Evolutionary conservation across 2,888 invertebrate species (phyloP).

Genomic region (Crepidodera aurea): DNA sequence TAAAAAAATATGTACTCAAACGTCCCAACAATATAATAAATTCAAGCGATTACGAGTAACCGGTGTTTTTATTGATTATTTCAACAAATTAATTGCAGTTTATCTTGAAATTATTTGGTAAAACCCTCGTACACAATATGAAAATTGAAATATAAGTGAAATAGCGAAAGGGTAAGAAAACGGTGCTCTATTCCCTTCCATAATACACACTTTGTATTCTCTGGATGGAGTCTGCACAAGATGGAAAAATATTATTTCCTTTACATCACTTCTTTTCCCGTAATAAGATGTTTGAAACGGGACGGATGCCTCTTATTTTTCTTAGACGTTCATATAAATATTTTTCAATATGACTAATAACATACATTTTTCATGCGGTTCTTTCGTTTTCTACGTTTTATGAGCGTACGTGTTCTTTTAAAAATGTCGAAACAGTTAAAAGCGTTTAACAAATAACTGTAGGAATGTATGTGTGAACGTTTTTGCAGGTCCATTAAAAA

Average conservation of each 20-base stretch:
- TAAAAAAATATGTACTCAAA: no score
- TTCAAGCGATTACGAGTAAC: no score
- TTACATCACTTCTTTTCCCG: conserved; percentile 56
- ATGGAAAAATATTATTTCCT: conserved; percentile 61
- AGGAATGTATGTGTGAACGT: no score
- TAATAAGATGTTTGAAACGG: conserved; percentile 55
- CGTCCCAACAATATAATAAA: no score
- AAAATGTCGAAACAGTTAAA: background rate
- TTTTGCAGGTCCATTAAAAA: no score
- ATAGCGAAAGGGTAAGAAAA: conserved; percentile 48
- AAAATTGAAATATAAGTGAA: conserved; percentile 59
- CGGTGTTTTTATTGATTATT: no score
- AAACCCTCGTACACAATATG: conserved; percentile 52
- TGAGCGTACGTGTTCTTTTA: background rate
- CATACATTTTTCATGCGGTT: conserved; percentile 21
- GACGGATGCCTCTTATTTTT: conserved; percentile 45
- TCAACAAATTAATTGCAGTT: no score
- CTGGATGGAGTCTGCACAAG: conserved; percentile 56
- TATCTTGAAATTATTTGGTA: background rate
- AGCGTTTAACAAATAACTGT: background rate
- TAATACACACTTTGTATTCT: conserved; percentile 60
- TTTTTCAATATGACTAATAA: conserved; percentile 39
- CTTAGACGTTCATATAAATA: conserved; percentile 39
- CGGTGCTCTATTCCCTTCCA: conserved; percentile 56
- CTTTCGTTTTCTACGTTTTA: background rate